phyloP scores from a whole-genome alignment of 2,113 vertebrate species.

The Manacus vitellinus region DNA sequence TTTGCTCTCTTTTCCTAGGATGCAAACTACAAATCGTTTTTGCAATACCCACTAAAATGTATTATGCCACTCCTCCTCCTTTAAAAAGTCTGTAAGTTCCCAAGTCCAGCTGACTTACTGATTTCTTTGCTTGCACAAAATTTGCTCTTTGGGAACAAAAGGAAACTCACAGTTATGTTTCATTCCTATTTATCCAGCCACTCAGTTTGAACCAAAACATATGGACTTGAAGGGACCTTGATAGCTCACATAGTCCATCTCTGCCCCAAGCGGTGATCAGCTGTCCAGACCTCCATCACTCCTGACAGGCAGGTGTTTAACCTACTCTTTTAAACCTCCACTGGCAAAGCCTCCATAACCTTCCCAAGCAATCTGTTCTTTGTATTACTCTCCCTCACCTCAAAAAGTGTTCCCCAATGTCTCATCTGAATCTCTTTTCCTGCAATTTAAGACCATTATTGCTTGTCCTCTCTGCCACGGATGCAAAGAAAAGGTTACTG shows the following conservation, averaged over 20 bases:
- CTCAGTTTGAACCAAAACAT: background rate
- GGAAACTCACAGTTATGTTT: background rate
- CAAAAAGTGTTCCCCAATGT: constrained; percentile 19
- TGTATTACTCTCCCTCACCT: constrained; percentile 2
- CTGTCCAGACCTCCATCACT: constrained; percentile 31
- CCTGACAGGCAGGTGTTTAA: constrained; percentile 31
- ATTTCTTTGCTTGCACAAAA: background rate
- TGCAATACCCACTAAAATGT: background rate
- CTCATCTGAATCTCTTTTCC: constrained; percentile 50
- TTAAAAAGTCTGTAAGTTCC: background rate
- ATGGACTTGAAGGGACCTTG: background rate
- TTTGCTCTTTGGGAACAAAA: background rate
- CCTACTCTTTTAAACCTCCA: background rate
- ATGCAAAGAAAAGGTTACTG: constrained; percentile 6
- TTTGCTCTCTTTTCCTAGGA: background rate
- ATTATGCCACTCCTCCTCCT: background rate
- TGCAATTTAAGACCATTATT: constrained; percentile 20
- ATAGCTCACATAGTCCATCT: background rate
- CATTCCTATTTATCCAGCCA: background rate
- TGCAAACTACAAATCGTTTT: background rate
- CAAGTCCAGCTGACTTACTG: background rate
- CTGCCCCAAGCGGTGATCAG: background rate
- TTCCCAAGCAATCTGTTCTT: constrained; percentile 17
- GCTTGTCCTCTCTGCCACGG: background rate
- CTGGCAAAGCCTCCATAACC: background rate